Percentiles rank a stretch among this genome's conserved stretches.
Evolutionary conservation across 92 coral and sea anemone species (phyloP).

Genomic region (Isaurus tuberculatus): DNA sequence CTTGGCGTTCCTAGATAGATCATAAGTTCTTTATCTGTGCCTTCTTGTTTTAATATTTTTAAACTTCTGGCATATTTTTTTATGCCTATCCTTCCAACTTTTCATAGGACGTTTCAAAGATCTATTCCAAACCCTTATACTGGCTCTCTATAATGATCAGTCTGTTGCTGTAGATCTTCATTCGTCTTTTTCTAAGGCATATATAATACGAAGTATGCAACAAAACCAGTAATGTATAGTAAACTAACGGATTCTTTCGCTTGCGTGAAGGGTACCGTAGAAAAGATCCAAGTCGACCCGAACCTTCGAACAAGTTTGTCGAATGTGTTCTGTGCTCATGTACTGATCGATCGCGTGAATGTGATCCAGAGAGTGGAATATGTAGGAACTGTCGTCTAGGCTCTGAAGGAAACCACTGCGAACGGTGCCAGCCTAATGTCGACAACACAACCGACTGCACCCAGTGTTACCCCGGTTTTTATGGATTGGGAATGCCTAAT

Average conservation of each 20-base stretch:
- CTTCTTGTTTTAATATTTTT: too few species aligned
- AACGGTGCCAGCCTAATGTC: constrained; percentile 79
- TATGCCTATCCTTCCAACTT: too few species aligned
- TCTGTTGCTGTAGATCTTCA: too few species aligned
- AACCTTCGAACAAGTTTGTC: constrained; percentile 46
- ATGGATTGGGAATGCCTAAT: constrained; percentile 66
- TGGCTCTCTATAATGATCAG: too few species aligned
- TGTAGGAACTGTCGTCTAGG: constrained; percentile 90
- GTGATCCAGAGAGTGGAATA: constrained; percentile 81
- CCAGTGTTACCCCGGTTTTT: constrained; percentile 74
- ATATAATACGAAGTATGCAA: too few species aligned
- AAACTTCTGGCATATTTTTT: too few species aligned
- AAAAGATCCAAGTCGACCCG: not conserved
- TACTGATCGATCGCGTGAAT: constrained; percentile 76
- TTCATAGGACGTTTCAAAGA: too few species aligned
- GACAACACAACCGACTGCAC: constrained; percentile 84
- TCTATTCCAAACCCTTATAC: too few species aligned
- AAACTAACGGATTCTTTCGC: not conserved
- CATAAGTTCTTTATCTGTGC: too few species aligned
- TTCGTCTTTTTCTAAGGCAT: too few species aligned
- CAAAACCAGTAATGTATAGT: too few species aligned
- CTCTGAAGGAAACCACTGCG: constrained; percentile 82
- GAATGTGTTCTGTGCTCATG: constrained; percentile 81
- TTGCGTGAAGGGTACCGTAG: constrained; percentile 45
- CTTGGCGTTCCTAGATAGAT: too few species aligned